Base-by-base conservation (phyloP, 2,888 invertebrate genomes). In the Netelia melanura region DNA sequence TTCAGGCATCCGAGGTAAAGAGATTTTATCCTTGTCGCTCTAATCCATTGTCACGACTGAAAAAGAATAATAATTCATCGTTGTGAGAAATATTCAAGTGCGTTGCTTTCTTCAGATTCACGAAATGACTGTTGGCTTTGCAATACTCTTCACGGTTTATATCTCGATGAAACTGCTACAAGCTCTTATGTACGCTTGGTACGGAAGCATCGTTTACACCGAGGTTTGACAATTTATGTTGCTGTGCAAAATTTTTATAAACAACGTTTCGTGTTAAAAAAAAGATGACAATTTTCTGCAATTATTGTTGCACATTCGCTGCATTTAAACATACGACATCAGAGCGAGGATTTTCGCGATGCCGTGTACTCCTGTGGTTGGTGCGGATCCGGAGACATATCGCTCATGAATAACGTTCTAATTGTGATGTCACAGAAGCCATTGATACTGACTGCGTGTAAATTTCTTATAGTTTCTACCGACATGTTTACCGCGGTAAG, bases 401-500 rank as follows among this genome's bases (percentile, higher is more conserved):
- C 75, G 5, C 43, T 88, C 5, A 88, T 84, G 83, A 85, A 83
- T 10, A 88, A 86, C 17, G 38, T 91, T 44, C 43, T 87, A 0
- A 61, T 90, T 10, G 77, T 89, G 17, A 84, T 89, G 10, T 84
- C 74, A 61, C 90, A 91, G 70, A 89, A 86, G 44, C 89, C 90
- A 17, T 74, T 91, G 1, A 23, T 65, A 38, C 48, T 91, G 8
- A 88, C 83, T 30, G 90, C 87, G 0, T 87, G 87, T 65, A 85
- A 85, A 56, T 83, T 89, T 70, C 86, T 89, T 77, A 54, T 72
- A 11, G 68, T 91, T 14, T 87, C 89, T 6, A 85, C 90, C 52
- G 88, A 87, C n/a, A 88, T 90, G 87, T 90, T 91, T 58, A 67
- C 86, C 2, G 83, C 84, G 84, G 91, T 90, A 81, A 86, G 64